Evolutionary conservation across 2,113 vertebrate genomes (phyloP).

Genomic region (Terrapene triunguis): DNA sequence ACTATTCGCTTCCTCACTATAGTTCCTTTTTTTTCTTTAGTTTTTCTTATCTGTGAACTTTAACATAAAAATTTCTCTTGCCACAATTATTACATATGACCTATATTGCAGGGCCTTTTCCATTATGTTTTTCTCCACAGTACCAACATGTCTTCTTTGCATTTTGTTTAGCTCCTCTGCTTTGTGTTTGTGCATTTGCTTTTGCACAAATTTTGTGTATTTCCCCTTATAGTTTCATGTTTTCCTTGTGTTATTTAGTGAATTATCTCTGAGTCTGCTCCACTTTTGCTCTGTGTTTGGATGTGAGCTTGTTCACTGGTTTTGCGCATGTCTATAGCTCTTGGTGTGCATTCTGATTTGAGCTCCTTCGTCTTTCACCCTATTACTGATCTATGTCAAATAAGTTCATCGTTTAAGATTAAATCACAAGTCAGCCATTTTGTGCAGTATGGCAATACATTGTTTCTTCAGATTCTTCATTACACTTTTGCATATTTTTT

Average conservation of each 20-base stretch:
- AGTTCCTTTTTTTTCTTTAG: background rate
- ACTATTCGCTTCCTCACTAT: background rate
- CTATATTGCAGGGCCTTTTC: background rate
- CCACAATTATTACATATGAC: no score
- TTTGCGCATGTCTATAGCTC: background rate
- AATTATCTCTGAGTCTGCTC: background rate
- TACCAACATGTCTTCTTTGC: background rate
- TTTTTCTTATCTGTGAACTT: background rate
- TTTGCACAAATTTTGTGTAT: background rate
- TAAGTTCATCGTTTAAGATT: background rate
- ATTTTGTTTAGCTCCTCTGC: background rate
- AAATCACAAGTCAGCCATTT: background rate
- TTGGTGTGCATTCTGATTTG: background rate
- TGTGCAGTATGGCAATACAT: background rate
- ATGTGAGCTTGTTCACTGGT: background rate
- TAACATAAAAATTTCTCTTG: background rate
- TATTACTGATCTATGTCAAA: background rate
- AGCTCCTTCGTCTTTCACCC: background rate
- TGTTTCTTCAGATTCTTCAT: background rate
- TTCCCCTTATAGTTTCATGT: background rate
- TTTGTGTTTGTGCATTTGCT: background rate
- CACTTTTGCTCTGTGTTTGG: background rate
- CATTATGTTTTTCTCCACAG: background rate
- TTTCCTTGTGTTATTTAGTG: background rate
- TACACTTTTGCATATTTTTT: background rate